These are phyloP conservation scores for Montipora efflorescens DNA, from an alignment of 64 coral and sea anemone genomes.

Conservation along the genomic window DNA sequence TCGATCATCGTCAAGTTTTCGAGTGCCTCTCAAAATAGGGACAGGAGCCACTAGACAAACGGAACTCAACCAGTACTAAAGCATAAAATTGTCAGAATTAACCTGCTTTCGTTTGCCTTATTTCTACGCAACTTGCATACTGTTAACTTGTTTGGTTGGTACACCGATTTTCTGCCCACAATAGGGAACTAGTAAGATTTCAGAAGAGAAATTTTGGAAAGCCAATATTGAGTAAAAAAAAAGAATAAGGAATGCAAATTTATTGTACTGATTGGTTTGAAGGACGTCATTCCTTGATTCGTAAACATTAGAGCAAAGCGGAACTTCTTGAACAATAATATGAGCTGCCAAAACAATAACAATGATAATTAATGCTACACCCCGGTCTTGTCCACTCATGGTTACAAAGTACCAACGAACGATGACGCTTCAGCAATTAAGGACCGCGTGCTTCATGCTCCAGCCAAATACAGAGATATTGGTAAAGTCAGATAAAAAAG, in stretches of 20 bases:
- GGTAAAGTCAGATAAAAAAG: not conserved
- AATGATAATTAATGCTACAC: not conserved
- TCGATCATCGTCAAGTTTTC: not conserved
- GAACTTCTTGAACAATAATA: conserved; percentile 29
- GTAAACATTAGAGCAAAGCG: conserved; percentile 27
- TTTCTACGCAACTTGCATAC: not conserved
- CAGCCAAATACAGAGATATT: not conserved
- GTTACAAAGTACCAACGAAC: not conserved
- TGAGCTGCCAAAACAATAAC: conserved; percentile 35
- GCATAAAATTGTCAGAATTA: not conserved
- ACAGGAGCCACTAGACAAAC: not conserved
- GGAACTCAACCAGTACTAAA: not conserved
- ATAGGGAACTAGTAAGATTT: not conserved
- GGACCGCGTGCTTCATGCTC: not conserved
- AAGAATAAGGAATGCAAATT: not conserved
- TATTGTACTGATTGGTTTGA: not conserved
- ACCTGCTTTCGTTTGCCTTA: not conserved
- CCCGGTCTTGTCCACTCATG: not conserved
- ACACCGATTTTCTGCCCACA: not conserved
- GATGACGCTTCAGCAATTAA: not conserved
- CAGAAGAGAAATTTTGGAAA: not conserved
- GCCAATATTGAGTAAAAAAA: not conserved
- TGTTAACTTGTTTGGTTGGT: not conserved
- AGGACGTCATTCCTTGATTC: not conserved
- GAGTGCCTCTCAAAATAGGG: not conserved